A percentile compares a stretch with the other conserved stretches of the same genome.
Evolutionary conservation across 2,113 vertebrate species (phyloP).

Genomic region (Pipa parva): DNA sequence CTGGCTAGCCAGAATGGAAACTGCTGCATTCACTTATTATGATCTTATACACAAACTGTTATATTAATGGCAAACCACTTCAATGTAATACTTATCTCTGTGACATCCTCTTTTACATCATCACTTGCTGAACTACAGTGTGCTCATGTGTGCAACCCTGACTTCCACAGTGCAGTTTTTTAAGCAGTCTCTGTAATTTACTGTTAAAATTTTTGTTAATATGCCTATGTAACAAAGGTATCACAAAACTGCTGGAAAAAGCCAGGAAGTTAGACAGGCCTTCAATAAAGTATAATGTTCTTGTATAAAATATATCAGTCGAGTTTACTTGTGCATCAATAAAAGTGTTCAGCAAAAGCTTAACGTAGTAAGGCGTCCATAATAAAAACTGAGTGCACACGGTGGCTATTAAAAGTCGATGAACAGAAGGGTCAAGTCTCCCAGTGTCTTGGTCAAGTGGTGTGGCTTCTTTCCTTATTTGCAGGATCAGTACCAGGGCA

Average conservation of each 20-base stretch:
- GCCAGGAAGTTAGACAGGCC: conserved; percentile 80
- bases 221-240: conserved; percentile 84
- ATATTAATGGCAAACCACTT: neutral
- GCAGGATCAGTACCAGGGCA: conserved; percentile 77
- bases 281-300: conserved; percentile 69
- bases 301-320: conserved; percentile 51
- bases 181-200: conserved; percentile 75
- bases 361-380: conserved; percentile 90
- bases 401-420: conserved; percentile 83
- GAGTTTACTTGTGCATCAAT: conserved; percentile 59
- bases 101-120: conserved; percentile 57
- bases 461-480: conserved; percentile 81
- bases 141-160: conserved; percentile 74
- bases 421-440: conserved; percentile 81
- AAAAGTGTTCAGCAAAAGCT: conserved; percentile 77
- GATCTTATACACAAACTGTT: neutral
- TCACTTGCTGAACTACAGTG: conserved; percentile 76
- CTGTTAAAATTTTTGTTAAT: conserved; percentile 87
- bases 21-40: neutral
- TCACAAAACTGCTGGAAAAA: conserved; percentile 85
- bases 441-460: conserved; percentile 84
- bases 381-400: conserved; percentile 86
- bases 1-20: neutral
- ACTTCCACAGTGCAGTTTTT: conserved; percentile 73
- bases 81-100: neutral